Conservation (phyloP, 2,888 invertebrate species). For the Drosophila vallismaia region DNA sequence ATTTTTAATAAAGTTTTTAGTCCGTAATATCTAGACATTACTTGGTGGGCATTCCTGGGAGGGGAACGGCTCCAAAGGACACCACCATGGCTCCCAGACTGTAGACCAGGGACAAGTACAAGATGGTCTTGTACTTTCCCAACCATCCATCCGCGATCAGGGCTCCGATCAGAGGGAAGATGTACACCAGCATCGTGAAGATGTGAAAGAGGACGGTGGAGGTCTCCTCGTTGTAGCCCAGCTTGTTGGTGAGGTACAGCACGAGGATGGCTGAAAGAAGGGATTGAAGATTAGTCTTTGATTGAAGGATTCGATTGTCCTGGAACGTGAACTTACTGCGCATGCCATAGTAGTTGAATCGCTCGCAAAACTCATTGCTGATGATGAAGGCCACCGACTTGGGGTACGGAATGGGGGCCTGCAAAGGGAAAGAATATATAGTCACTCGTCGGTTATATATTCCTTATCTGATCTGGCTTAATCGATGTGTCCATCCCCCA, state of each 20-base stretch:
- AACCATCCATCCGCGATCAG: constrained; percentile 96
- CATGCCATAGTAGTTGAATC: constrained; percentile 99
- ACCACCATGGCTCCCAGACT: constrained; percentile 92
- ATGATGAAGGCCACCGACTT: constrained; percentile 95
- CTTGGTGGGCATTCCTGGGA: constrained; percentile 86
- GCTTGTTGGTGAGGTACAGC: constrained; percentile 92
- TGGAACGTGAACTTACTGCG: constrained; percentile 88
- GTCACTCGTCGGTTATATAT: not conserved
- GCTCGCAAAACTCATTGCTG: constrained; percentile 98
- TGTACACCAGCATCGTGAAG: constrained; percentile 93
- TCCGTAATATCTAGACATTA: constrained; percentile 55
- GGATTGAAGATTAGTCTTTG: not conserved
- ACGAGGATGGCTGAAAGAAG: constrained; percentile 92
- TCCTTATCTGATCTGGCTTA: constrained; percentile 9
- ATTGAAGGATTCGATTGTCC: not conserved
- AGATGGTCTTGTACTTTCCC: constrained; percentile 93
- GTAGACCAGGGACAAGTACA: constrained; percentile 95
- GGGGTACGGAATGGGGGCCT: constrained; percentile 88
- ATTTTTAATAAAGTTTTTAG: not conserved
- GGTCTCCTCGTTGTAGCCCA: constrained; percentile 89
- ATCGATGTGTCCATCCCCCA: constrained; percentile 1
- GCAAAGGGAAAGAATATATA: constrained; percentile 6
- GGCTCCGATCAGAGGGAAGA: constrained; percentile 89
- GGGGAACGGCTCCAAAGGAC: constrained; percentile 88
- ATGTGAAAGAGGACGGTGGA: constrained; percentile 95